Conservation (phyloP, 2,113 vertebrate genomes). For the Odocoileus virginianus region DNA sequence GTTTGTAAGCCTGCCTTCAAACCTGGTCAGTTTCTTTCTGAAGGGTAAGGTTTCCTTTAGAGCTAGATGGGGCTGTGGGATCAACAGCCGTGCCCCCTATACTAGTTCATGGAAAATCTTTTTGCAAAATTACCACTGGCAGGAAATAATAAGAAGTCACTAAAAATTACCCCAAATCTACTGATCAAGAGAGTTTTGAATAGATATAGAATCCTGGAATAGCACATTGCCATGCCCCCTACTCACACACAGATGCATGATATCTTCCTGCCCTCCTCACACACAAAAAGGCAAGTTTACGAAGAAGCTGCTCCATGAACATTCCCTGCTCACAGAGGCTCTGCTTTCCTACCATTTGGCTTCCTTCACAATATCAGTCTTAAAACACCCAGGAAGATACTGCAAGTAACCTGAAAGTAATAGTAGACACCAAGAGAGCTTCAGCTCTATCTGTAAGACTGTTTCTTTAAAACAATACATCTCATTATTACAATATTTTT, state of each 20-base stretch:
- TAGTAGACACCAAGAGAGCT: neutral
- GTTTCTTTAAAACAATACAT: neutral
- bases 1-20: neutral
- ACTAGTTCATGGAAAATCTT: conserved; percentile 33
- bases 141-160: conserved; percentile 27
- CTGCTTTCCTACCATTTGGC: neutral
- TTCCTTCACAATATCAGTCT: conserved; percentile 24
- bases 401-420: neutral
- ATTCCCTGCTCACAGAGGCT: neutral
- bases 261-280: neutral
- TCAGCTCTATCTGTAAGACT: neutral
- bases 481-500: neutral
- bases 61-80: neutral
- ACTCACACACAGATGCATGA: neutral
- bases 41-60: neutral
- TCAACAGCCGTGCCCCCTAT: neutral
- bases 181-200: conserved; percentile 30
- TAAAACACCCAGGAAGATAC: neutral
- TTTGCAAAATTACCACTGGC: conserved; percentile 38
- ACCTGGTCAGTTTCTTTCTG: neutral
- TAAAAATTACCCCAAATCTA: conserved; percentile 26
- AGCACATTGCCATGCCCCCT: neutral
- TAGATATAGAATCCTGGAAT: conserved; percentile 16
- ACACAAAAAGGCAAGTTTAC: neutral
- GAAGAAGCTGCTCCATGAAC: neutral